These are phyloP conservation scores for Drosophila pseudotakahashii DNA, from an alignment of 2,888 invertebrate genomes.

Conservation along the genomic window DNA sequence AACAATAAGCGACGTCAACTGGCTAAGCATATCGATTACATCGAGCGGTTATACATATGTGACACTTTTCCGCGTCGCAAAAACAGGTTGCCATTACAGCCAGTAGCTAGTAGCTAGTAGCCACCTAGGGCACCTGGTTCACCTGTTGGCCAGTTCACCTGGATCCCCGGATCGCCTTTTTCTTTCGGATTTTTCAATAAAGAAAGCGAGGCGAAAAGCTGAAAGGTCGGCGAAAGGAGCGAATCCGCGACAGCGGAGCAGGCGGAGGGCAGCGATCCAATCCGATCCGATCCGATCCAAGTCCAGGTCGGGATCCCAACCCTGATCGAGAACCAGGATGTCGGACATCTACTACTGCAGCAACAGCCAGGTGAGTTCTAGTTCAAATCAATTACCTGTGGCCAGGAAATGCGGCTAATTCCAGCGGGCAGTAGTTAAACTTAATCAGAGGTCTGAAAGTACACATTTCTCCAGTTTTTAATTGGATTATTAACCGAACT, in stretches of 20 bases:
- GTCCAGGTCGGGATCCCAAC: too few species aligned
- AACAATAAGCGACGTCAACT: constrained; percentile 44
- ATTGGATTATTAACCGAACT: constrained; percentile 6
- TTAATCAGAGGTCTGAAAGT: constrained; percentile 7
- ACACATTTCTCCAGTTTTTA: background rate
- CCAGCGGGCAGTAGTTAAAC: background rate
- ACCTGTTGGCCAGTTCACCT: constrained; percentile 18
- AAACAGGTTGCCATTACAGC: constrained; percentile 32
- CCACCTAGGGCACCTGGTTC: constrained; percentile 14
- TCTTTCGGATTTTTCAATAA: background rate
- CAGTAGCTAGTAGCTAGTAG: too few species aligned
- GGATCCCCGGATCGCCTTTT: constrained; percentile 26
- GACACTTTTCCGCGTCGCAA: constrained; percentile 38
- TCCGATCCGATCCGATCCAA: constrained; percentile 21
- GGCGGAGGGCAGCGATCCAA: background rate
- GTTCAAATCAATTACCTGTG: constrained; percentile 14
- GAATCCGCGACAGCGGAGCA: background rate
- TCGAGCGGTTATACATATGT: constrained; percentile 9
- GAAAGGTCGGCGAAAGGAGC: background rate
- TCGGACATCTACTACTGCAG: constrained; percentile 78
- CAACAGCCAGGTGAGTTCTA: constrained; percentile 67
- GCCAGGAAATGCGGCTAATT: constrained; percentile 18
- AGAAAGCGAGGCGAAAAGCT: constrained; percentile 3
- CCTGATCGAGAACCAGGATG: constrained; percentile 58
- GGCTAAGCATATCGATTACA: constrained; percentile 37